phyloP scores from a whole-genome alignment of 2,113 vertebrate genomes.

The Hyla sarda region DNA sequence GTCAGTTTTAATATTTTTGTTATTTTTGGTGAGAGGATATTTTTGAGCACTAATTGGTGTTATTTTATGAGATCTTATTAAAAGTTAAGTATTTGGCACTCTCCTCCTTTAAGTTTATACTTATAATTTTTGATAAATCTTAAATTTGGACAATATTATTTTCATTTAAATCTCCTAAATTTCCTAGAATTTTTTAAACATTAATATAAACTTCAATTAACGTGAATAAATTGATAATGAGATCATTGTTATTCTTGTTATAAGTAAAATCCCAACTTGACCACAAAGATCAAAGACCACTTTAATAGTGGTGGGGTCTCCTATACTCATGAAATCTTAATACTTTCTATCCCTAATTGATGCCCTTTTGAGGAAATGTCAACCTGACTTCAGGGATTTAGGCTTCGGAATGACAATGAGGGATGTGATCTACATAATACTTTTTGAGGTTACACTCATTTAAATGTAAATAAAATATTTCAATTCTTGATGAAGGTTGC shows the following conservation, averaged over 20 bases:
- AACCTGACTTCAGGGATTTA: slow-evolving; percentile 44
- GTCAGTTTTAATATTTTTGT: too few species aligned
- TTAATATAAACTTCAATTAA: slow-evolving; percentile 19
- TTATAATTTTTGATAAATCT: too few species aligned
- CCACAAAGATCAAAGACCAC: slow-evolving; percentile 46
- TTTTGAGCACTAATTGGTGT: too few species aligned
- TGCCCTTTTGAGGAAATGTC: slow-evolving; percentile 53
- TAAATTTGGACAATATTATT: too few species aligned
- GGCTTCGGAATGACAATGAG: slow-evolving; percentile 39
- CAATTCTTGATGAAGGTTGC: not conserved
- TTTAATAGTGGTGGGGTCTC: slow-evolving; percentile 42
- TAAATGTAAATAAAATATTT: slow-evolving; percentile 25
- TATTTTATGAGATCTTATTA: too few species aligned
- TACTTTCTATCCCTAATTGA: slow-evolving; percentile 51
- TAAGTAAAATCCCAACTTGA: slow-evolving; percentile 36
- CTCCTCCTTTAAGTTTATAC: too few species aligned
- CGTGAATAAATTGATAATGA: not conserved
- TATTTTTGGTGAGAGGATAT: too few species aligned
- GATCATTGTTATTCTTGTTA: slow-evolving; percentile 14
- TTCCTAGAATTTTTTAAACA: not conserved
- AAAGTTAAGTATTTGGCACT: too few species aligned
- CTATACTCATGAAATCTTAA: slow-evolving; percentile 55
- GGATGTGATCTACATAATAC: slow-evolving; percentile 29
- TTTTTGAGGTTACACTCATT: slow-evolving; percentile 22
- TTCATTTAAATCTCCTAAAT: too few species aligned